Percentiles rank a stretch among this genome's conserved stretches.
Conservation (phyloP, 2,113 vertebrate species). For the Spilogale gracilis region DNA sequence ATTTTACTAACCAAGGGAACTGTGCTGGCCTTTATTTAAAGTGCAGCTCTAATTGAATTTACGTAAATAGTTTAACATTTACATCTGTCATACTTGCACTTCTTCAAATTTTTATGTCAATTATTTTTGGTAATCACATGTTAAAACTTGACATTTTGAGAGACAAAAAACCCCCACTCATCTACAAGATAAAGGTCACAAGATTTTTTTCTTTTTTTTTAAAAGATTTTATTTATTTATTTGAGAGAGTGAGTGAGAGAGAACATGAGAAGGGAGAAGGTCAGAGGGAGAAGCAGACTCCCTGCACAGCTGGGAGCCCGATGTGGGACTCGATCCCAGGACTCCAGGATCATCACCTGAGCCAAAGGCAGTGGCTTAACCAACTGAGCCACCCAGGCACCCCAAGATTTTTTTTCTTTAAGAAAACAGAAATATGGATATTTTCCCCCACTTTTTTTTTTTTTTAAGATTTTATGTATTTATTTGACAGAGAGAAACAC, state of each 20-base stretch:
- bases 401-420: neutral
- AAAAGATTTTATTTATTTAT: neutral
- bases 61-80: constrained; percentile 48
- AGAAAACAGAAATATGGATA: constrained; percentile 46
- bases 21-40: constrained; percentile 58
- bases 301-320: no score
- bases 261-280: no score
- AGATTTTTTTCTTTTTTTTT: neutral
- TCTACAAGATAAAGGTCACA: constrained; percentile 48
- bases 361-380: no score
- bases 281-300: no score
- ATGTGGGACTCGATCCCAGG: no score
- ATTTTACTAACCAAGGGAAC: constrained; percentile 54
- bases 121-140: constrained; percentile 66
- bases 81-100: constrained; percentile 34
- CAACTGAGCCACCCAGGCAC: no score
- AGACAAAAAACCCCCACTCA: neutral
- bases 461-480: neutral
- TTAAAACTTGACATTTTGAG: constrained; percentile 64
- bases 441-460: constrained; percentile 28
- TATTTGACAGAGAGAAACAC: no score
- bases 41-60: constrained; percentile 46
- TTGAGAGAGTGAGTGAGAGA: no score
- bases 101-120: constrained; percentile 53
- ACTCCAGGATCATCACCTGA: no score